Base-by-base conservation (phyloP, 2,888 invertebrate genomes). In the Epicampocera succincta region DNA sequence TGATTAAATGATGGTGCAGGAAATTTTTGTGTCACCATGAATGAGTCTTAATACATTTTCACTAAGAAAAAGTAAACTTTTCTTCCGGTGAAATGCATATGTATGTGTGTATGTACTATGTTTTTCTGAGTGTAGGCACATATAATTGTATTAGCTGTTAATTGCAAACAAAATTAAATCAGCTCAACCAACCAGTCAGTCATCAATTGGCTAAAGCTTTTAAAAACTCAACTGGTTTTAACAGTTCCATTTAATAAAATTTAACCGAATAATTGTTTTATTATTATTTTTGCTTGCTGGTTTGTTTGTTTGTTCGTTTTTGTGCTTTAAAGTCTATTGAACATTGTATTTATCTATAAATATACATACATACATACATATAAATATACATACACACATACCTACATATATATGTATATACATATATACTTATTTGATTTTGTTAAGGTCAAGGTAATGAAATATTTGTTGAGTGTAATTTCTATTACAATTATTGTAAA, bases 401-500 rank as follows among this genome's bases (percentile, higher is more conserved):
- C n/a, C n/a, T n/a, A n/a, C n/a, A n/a, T n/a, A n/a, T n/a, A n/a
- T n/a, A n/a, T n/a, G n/a, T n/a, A n/a, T n/a, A n/a, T 29, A 29
- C 29, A n/a, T n/a, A n/a, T n/a, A n/a, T 33, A 33, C 8, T 33
- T 33, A 33, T 33, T 33, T 33, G 86, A 86, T 86, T 87, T 88
- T 88, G 89, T 87, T 89, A 88, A 89, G 88, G 88, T 89, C 88
- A 88, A 88, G 89, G 89, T 84, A 84, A 61, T 9, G 15, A 60
- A 61, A 66, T 74, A 46, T 58, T 72, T 12, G 48, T 63, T 40
- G 48, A 71, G 77, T 85, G 86, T 85, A 87, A 85, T 71, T 74
- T 77, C 69, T 87, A 88, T 86, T 87, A 86, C 80, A 85, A 71
- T 71, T 50, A 56, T 80, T 77, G 77, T 63, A 75, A 80, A 50